These are phyloP conservation scores for Dendroctonus ponderosae DNA, from an alignment of 1,140 invertebrate genomes.

Conservation along the genomic window DNA sequence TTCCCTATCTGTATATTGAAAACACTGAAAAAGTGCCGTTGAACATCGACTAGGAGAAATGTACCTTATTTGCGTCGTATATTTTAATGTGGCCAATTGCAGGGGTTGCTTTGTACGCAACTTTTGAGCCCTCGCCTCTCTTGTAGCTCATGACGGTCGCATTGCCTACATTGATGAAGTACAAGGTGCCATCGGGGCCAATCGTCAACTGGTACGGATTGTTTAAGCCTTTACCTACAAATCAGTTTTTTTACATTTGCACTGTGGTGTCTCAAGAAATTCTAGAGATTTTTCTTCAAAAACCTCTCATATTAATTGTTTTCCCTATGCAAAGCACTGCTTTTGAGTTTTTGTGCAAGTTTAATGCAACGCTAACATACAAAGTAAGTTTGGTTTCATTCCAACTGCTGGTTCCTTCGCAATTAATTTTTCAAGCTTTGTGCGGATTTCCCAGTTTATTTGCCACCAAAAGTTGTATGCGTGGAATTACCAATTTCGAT, in stretches of 20 bases:
- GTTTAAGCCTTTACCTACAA: conserved; percentile 56
- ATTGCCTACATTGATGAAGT: conserved; percentile 70
- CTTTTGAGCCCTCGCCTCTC: conserved; percentile 46
- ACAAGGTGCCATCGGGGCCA: conserved; percentile 58
- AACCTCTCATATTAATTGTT: no score
- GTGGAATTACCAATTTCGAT: conserved; percentile 51
- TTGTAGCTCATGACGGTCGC: conserved; percentile 58
- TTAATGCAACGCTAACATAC: no score
- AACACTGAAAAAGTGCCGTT: conserved; percentile 4
- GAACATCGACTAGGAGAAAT: conserved; percentile 20
- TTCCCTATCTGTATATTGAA: neutral
- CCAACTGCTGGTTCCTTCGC: no score
- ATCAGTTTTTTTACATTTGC: no score
- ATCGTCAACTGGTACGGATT: conserved; percentile 75
- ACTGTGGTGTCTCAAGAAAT: no score
- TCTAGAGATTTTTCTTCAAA: no score
- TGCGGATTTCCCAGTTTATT: no score
- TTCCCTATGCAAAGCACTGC: no score
- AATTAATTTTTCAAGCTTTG: no score
- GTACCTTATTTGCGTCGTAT: conserved; percentile 53
- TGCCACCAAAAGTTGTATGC: no score
- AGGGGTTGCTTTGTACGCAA: conserved; percentile 54
- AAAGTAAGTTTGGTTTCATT: no score
- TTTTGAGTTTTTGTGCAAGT: no score
- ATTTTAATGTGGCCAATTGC: conserved; percentile 65